A percentile compares a stretch with the other conserved stretches of the same genome.
phyloP scores from a whole-genome alignment of 53 echinoderm and acorn worm species.

The Temnopleurus reevesii region DNA sequence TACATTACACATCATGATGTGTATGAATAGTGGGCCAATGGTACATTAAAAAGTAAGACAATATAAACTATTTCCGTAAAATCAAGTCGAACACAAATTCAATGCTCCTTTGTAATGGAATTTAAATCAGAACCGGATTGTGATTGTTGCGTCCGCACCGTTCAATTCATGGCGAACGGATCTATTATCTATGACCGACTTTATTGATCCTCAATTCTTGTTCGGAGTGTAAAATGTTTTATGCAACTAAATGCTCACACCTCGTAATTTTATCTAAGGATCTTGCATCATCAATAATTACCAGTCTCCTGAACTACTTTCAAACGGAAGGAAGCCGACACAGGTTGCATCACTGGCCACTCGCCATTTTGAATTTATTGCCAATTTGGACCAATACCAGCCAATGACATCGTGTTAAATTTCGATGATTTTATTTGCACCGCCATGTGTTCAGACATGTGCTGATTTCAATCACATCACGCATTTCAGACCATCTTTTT shows the following conservation, averaged over 20 bases:
- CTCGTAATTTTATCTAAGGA: conserved; percentile 10
- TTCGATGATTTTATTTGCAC: background rate
- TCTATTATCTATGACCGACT: too few relatives aligned
- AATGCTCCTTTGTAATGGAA: too few relatives aligned
- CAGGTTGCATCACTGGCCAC: conserved; percentile 17
- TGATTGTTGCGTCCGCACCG: too few relatives aligned
- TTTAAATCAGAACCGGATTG: too few relatives aligned
- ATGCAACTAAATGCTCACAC: background rate
- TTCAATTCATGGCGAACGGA: too few relatives aligned
- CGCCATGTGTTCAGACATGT: conserved; percentile 4
- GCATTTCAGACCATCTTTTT: too few relatives aligned
- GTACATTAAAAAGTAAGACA: too few relatives aligned
- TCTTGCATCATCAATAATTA: background rate
- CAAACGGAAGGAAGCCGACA: conserved; percentile 6
- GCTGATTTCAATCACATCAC: background rate
- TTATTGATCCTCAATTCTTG: too few relatives aligned
- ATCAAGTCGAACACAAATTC: too few relatives aligned
- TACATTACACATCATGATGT: too few relatives aligned
- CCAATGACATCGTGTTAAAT: background rate
- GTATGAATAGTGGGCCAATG: too few relatives aligned
- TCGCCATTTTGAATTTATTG: conserved; percentile 24
- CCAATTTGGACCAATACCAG: conserved; percentile 37
- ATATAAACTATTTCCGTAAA: too few relatives aligned
- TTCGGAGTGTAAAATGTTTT: background rate
- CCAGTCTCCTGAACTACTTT: conserved; percentile 12